Evolutionary conservation across 2,113 vertebrate genomes (phyloP).

Genomic region (Limnothrissa miodon): DNA sequence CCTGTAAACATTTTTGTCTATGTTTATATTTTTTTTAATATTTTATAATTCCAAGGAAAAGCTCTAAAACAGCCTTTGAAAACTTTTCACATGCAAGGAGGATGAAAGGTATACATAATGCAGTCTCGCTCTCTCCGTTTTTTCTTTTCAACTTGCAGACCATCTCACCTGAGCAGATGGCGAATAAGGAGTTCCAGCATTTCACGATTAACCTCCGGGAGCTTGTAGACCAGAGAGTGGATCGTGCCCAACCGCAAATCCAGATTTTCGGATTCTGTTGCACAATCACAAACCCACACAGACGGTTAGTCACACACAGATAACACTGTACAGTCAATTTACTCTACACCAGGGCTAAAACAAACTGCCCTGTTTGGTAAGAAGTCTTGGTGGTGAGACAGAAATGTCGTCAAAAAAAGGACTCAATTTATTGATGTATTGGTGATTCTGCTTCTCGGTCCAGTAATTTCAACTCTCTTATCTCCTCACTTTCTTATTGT

Average conservation of each 20-base stretch:
- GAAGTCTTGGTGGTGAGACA: neutral
- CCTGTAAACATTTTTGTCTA: too few relatives aligned
- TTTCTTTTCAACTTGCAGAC: neutral
- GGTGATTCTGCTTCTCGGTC: too few relatives aligned
- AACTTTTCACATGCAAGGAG: neutral
- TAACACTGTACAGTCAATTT: neutral
- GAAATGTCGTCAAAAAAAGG: too few relatives aligned
- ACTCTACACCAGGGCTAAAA: neutral
- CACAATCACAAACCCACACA: slow-evolving; percentile 19
- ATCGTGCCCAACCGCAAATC: slow-evolving; percentile 90
- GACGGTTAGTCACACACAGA: neutral
- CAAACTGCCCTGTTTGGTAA: too few relatives aligned
- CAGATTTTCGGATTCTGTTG: slow-evolving; percentile 87
- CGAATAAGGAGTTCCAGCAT: slow-evolving; percentile 91
- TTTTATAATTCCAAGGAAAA: too few relatives aligned
- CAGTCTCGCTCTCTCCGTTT: neutral
- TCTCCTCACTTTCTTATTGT: too few relatives aligned
- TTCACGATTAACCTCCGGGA: slow-evolving; percentile 89
- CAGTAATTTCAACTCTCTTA: too few relatives aligned
- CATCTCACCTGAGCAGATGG: slow-evolving; percentile 86
- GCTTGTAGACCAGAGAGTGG: slow-evolving; percentile 89
- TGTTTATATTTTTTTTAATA: too few relatives aligned
- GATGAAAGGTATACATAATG: neutral
- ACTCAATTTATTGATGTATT: too few relatives aligned
- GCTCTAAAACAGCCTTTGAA: too few relatives aligned